A percentile compares a stretch with the other conserved stretches of the same genome.
Evolutionary conservation across 2,888 invertebrate species (phyloP).

Genomic region (Epinotia demarniana): DNA sequence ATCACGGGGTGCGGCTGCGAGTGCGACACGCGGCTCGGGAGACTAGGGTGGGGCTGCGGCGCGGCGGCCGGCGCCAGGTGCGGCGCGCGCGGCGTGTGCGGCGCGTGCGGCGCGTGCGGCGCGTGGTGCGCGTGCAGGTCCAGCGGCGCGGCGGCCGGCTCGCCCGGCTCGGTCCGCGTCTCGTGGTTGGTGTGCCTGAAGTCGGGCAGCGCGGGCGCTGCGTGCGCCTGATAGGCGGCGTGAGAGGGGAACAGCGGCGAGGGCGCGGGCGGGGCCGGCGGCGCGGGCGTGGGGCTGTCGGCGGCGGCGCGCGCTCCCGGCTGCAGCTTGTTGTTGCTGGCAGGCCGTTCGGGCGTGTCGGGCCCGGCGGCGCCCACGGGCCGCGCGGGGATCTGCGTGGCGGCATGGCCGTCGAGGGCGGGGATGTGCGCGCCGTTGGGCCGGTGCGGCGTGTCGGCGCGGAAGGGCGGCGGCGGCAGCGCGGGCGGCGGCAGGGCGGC

Average conservation of each 20-base stretch:
- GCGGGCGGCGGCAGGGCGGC: constrained; percentile 87
- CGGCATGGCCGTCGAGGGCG: constrained; percentile 75
- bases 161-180: constrained; percentile 77
- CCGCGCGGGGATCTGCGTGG: constrained; percentile 76
- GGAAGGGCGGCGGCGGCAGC: constrained; percentile 86
- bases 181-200: constrained; percentile 83
- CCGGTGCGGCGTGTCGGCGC: constrained; percentile 78
- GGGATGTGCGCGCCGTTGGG: constrained; percentile 77
- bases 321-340: constrained; percentile 76
- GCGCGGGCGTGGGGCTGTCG: constrained; percentile 79
- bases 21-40: constrained; percentile 66
- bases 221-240: constrained; percentile 80
- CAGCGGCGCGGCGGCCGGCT: constrained; percentile 68
- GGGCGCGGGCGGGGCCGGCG: constrained; percentile 76
- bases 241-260: constrained; percentile 77
- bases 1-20: constrained; percentile 69
- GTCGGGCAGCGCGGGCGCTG: constrained; percentile 77
- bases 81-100: constrained; percentile 56
- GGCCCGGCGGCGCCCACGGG: constrained; percentile 77
- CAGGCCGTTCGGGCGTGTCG: constrained; percentile 77
- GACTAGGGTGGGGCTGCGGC: constrained; percentile 64
- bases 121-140: constrained; percentile 70
- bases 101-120: constrained; percentile 50
- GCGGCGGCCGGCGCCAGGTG: constrained; percentile 50
- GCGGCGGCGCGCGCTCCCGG: constrained; percentile 79